Evolutionary conservation across 2,888 invertebrate species (phyloP), one percentile per base, ranked within the genome.

Genomic region (Drosophila maculinotata): DNA sequence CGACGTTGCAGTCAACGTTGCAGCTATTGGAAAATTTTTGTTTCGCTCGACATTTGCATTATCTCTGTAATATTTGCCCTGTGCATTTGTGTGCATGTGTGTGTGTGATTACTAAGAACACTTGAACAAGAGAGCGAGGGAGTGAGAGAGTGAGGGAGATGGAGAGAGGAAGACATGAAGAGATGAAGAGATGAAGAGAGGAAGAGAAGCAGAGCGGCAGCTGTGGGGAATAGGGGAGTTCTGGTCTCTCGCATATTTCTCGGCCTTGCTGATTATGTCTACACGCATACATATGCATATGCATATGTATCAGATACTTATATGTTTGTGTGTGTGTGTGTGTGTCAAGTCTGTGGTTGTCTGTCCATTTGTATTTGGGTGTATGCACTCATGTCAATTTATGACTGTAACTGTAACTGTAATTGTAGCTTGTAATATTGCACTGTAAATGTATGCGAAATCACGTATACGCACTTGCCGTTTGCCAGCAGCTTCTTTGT

Each of bases 201-300:
- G 20, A 4, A 20, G 20, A 20, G 20, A 20, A 4, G 23, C 45
- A 17, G 66, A 35, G 39, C 8, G n/a, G 17, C 23, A 45, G 30
- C 44, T 42, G 33, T 33, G 12, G 12, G 48, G 23, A 12, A 17
- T 30, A 48, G 48, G 58, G 60, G 49, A 64, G 59, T 57, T 75
- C 30, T 31, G 49, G 30, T 52, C 70, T 28, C 73, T 72, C 53
- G 52, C 35, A 53, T 33, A 63, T 63, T 60, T 60, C 66, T 69
- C 82, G 81, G 87, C 81, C 81, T 81, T 81, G 81, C 81, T 81
- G 81, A 81, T 87, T 87, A 84, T 63, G 52, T 20, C 26, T 12
- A 14, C 25, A 35, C 28, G 17, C 9, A 26, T 7, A 3, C 26
- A n/a, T n/a, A 1, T 26, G n/a, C 3, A 15, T 25, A 26, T 7